Conservation (phyloP, 2,797 vertebrate species). For the Macropodus opercularis region DNA sequence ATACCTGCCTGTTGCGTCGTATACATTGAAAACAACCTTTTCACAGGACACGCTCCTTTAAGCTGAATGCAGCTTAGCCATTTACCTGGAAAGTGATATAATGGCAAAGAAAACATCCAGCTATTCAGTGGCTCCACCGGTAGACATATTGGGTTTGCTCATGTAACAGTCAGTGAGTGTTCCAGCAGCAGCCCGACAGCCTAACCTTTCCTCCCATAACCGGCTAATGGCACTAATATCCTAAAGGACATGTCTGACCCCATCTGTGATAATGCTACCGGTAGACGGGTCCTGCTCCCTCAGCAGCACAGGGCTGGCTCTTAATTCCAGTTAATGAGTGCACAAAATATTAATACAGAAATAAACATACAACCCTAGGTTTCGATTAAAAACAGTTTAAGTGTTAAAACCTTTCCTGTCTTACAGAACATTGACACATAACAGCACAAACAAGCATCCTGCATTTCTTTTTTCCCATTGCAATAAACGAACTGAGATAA, state of each 20-base stretch:
- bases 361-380: neutral
- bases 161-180: conserved; percentile 15
- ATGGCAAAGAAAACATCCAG: conserved; percentile 1
- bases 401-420: conserved; percentile 21
- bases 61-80: neutral
- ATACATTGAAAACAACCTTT: too few species aligned
- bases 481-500: conserved; percentile 74
- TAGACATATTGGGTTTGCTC: neutral
- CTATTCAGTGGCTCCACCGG: neutral
- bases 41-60: too few species aligned
- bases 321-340: conserved; percentile 2
- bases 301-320: conserved; percentile 9
- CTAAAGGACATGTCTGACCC: conserved; percentile 51
- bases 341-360: neutral
- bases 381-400: conserved; percentile 25
- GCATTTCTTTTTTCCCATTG: conserved; percentile 56
- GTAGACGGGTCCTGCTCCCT: conserved; percentile 14
- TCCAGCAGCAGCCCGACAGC: conserved; percentile 17
- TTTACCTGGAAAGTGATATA: neutral
- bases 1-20: too few species aligned
- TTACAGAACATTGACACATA: conserved; percentile 32
- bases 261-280: conserved; percentile 20
- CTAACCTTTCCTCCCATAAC: conserved; percentile 26
- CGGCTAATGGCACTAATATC: conserved; percentile 46
- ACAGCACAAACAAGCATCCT: conserved; percentile 30